These are phyloP conservation scores for Cyprinodon variegatus DNA, from an alignment of 2,113 vertebrate species.

Conservation along the genomic window DNA sequence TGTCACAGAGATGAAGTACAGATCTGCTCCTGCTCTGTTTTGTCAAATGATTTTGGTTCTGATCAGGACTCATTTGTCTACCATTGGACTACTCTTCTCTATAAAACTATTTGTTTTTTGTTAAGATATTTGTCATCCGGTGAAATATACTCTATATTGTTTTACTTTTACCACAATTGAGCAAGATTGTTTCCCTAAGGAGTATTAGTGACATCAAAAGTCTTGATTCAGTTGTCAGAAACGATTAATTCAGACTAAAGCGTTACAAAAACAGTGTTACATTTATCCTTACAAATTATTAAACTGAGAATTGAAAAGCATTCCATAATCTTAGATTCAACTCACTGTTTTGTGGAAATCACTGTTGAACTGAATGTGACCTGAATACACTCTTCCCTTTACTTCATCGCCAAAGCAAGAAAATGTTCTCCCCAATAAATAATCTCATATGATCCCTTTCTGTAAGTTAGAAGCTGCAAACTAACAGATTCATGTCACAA, in stretches of 20 bases:
- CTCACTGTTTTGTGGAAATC: no score
- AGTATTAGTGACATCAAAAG: background rate
- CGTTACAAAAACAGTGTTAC: no score
- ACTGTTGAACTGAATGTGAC: no score
- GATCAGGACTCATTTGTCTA: background rate
- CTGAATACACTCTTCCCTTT: no score
- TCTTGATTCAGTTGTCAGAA: background rate
- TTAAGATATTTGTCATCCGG: background rate
- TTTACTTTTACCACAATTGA: background rate
- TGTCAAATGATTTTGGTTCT: background rate
- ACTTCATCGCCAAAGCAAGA: no score
- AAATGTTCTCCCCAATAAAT: no score
- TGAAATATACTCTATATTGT: background rate
- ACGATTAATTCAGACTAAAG: background rate
- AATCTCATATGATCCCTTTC: no score
- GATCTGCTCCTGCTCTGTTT: constrained; percentile 20
- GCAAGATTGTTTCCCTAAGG: background rate
- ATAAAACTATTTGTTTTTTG: background rate
- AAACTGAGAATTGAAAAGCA: no score
- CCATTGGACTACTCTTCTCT: background rate
- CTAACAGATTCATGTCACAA: background rate
- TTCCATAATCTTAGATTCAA: background rate
- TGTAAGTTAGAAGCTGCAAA: no score
- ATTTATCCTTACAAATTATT: no score
- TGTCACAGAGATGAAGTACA: constrained; percentile 12